These are phyloP conservation scores for Reticulitermes lucifugus DNA, from an alignment of 2,888 invertebrate genomes.

Conservation along the genomic window DNA sequence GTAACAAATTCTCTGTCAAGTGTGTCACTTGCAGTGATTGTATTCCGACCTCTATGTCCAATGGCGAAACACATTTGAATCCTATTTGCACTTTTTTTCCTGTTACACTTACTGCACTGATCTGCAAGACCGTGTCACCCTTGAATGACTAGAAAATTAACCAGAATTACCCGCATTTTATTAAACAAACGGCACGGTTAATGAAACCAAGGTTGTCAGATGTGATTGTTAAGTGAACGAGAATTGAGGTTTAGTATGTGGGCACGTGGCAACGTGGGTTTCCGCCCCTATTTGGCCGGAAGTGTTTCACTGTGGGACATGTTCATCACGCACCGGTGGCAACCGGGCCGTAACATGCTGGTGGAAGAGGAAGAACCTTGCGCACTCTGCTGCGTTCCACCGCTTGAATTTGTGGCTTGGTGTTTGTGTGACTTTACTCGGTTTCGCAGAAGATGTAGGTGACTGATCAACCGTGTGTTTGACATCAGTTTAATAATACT, in stretches of 20 bases:
- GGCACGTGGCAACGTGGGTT: constrained; percentile 27
- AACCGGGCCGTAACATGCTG: constrained; percentile 5
- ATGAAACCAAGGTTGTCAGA: constrained; percentile 30
- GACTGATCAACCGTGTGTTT: neutral
- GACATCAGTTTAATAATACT: neutral
- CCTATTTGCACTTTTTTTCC: neutral
- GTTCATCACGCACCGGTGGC: neutral
- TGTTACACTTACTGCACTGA: neutral
- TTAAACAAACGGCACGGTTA: neutral
- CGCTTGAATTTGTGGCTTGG: neutral
- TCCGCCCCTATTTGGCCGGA: constrained; percentile 18
- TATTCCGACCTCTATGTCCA: neutral
- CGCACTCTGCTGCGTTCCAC: neutral
- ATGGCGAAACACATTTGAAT: neutral
- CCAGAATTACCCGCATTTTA: neutral
- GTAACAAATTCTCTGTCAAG: neutral
- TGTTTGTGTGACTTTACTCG: neutral
- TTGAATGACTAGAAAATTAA: neutral
- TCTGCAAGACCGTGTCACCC: neutral
- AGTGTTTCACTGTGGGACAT: constrained; percentile 8
- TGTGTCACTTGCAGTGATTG: neutral
- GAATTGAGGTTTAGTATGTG: neutral
- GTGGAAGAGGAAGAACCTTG: neutral
- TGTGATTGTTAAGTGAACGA: neutral
- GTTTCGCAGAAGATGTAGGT: constrained; percentile 3